Conservation (phyloP, 2,797 vertebrate species). For the Phataginus tricuspis region DNA sequence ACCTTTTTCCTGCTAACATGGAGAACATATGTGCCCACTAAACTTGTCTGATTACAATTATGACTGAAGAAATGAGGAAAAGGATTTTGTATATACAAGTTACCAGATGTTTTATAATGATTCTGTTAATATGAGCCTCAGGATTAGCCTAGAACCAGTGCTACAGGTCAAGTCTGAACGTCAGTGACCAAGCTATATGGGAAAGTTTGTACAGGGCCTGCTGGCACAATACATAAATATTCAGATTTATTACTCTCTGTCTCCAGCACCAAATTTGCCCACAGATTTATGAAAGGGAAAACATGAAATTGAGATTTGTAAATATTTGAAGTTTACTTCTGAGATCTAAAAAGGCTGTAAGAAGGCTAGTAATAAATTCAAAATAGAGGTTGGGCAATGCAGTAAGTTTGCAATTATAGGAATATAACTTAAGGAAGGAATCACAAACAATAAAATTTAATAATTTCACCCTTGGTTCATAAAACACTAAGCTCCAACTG, state of each 20-base stretch:
- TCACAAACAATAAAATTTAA: slow-evolving; percentile 82
- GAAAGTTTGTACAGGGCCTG: slow-evolving; percentile 70
- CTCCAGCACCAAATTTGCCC: slow-evolving; percentile 67
- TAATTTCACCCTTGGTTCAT: slow-evolving; percentile 79
- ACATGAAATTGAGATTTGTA: slow-evolving; percentile 75
- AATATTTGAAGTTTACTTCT: slow-evolving; percentile 76
- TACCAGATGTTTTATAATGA: slow-evolving; percentile 81
- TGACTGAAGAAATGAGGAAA: slow-evolving; percentile 67
- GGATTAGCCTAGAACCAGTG: slow-evolving; percentile 75
- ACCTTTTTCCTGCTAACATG: slow-evolving; percentile 32
- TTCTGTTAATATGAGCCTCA: slow-evolving; percentile 73
- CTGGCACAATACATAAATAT: slow-evolving; percentile 81
- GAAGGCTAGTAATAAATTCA: slow-evolving; percentile 79
- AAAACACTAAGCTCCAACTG: slow-evolving; percentile 73
- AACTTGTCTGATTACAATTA: slow-evolving; percentile 77
- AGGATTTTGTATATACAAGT: slow-evolving; percentile 71
- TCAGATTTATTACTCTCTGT: slow-evolving; percentile 80
- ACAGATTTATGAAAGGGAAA: slow-evolving; percentile 77
- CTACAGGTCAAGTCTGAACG: slow-evolving; percentile 77
- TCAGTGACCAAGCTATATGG: slow-evolving; percentile 71
- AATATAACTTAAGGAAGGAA: slow-evolving; percentile 80
- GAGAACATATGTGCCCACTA: slow-evolving; percentile 67
- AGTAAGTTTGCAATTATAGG: slow-evolving; percentile 75
- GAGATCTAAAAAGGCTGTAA: slow-evolving; percentile 76
- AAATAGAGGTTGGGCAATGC: slow-evolving; percentile 77